A percentile compares a stretch with the other conserved stretches of the same genome.
Evolutionary conservation across 2,113 vertebrate genomes (phyloP).

Genomic region (Empidonax alnorum): DNA sequence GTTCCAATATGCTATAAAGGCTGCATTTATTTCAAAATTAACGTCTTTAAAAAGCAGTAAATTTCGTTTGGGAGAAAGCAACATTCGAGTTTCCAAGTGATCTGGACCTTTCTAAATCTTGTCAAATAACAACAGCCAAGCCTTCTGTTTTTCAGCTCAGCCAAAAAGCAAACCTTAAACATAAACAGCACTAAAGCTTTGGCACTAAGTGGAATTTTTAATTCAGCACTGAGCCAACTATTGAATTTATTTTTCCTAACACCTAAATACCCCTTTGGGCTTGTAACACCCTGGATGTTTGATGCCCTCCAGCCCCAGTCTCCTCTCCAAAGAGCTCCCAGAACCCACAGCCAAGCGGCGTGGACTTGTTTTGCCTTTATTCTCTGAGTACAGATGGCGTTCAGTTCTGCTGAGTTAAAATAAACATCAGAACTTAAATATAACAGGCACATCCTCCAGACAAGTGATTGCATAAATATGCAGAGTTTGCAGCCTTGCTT

Average conservation of each 20-base stretch:
- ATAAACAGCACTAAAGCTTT: not conserved
- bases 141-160: constrained; percentile 15
- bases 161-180: constrained; percentile 14
- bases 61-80: not conserved
- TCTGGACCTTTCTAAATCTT: not conserved
- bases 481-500: not conserved
- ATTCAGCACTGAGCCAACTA: not conserved
- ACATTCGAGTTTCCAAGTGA: not conserved
- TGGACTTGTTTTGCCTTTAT: constrained; percentile 38
- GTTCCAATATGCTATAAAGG: not conserved
- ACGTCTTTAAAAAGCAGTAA: not conserved
- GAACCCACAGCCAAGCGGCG: not conserved
- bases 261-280: not conserved
- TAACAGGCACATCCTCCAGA: constrained; percentile 23
- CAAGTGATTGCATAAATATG: constrained; percentile 42
- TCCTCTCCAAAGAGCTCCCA: not conserved
- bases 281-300: not conserved
- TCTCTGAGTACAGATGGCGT: constrained; percentile 7
- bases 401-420: constrained; percentile 48
- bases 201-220: not conserved
- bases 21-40: constrained; percentile 2
- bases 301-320: not conserved
- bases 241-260: constrained; percentile 30
- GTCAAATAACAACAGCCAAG: not conserved
- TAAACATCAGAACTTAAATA: constrained; percentile 39